Conservation (phyloP, 2,888 invertebrate species). For the Boloria selene region DNA sequence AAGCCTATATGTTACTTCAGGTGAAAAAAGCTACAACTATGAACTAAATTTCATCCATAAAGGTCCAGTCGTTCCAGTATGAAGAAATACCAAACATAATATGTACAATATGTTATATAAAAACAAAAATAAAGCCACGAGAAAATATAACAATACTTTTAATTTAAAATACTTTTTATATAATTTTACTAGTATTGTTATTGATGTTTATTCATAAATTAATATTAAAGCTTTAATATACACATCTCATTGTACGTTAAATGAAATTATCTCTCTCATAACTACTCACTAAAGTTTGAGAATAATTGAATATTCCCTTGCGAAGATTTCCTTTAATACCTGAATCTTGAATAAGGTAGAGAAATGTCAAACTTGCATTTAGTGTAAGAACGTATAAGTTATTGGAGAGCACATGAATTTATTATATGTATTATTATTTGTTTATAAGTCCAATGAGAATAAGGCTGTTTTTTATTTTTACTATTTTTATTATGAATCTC, state of each 20-base stretch:
- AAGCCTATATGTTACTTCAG: too few species aligned
- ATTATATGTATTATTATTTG: neutral
- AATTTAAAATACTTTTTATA: too few species aligned
- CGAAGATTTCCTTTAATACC: conserved; percentile 21
- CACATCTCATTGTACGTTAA: conserved; percentile 14
- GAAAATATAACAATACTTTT: too few species aligned
- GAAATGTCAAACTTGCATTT: conserved; percentile 16
- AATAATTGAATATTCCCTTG: conserved; percentile 32
- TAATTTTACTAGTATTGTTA: too few species aligned
- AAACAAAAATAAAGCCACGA: too few species aligned
- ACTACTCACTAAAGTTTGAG: conserved; percentile 6
- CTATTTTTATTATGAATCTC: too few species aligned
- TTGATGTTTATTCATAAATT: neutral
- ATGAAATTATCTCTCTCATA: conserved; percentile 15
- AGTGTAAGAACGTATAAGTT: neutral
- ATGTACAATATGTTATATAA: too few species aligned
- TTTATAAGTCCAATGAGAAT: too few species aligned
- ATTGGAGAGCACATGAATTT: conserved; percentile 4
- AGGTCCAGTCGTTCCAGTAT: neutral
- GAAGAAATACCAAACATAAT: too few species aligned
- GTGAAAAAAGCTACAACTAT: too few species aligned
- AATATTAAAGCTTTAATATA: conserved; percentile 10
- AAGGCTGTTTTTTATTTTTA: too few species aligned
- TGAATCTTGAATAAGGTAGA: conserved; percentile 9
- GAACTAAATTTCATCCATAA: neutral